Conservation (phyloP, 2,797 vertebrate species). For the Leptatherina wallacei region DNA sequence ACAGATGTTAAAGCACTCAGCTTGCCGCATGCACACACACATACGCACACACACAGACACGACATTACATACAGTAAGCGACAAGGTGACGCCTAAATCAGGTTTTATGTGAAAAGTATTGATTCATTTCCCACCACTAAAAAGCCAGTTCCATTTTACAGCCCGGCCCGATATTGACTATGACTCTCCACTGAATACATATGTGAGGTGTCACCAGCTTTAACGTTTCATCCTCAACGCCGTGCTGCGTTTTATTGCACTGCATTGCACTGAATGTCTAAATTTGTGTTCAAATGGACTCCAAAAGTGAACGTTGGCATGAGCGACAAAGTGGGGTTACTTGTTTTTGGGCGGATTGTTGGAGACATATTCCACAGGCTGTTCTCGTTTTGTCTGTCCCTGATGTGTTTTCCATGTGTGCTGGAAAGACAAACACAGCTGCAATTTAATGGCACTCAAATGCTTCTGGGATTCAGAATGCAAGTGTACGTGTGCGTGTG, state of each 20-base stretch:
- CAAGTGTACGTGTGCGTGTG: constrained; percentile 35
- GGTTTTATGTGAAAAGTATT: constrained; percentile 70
- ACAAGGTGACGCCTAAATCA: constrained; percentile 70
- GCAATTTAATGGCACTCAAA: constrained; percentile 83
- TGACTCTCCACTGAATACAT: constrained; percentile 58
- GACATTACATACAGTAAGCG: constrained; percentile 54
- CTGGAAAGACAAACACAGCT: constrained; percentile 86
- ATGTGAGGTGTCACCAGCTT: constrained; percentile 46
- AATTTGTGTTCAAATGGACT: constrained; percentile 63
- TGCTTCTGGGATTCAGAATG: constrained; percentile 73
- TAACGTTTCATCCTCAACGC: constrained; percentile 39
- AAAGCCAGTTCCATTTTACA: constrained; percentile 63
- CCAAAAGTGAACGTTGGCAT: constrained; percentile 55
- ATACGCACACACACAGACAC: constrained; percentile 18
- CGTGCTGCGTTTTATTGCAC: constrained; percentile 42
- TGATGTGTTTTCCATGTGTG: constrained; percentile 82
- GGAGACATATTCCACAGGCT: constrained; percentile 54
- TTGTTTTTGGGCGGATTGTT: constrained; percentile 57
- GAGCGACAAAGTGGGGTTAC: constrained; percentile 40
- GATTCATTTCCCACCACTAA: constrained; percentile 74
- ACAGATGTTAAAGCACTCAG: constrained; percentile 77
- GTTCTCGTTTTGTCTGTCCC: constrained; percentile 59
- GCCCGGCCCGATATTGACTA: constrained; percentile 60
- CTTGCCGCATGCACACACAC: constrained; percentile 11
- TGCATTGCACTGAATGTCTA: constrained; percentile 49